phyloP scores from a whole-genome alignment of 2,113 vertebrate genomes.

The Pseudopodoces humilis region DNA sequence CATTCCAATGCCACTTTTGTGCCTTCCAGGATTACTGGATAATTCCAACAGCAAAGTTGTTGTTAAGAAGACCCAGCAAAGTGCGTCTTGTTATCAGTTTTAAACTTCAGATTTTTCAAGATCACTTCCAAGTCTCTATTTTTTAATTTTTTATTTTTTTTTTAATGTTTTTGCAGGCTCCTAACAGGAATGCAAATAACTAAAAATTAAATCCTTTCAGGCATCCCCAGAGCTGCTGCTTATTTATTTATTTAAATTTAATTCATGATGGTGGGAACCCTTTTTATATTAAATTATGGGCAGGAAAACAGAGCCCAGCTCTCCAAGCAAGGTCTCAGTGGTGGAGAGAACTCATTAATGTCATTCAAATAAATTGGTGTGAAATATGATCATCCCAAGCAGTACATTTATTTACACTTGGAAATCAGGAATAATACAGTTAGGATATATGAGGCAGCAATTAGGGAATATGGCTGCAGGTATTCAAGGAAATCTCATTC shows the following conservation, averaged over 20 bases:
- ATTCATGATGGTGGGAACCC: not conserved
- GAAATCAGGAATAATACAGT: constrained; percentile 55
- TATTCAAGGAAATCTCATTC: constrained; percentile 31
- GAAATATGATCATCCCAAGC: constrained; percentile 60
- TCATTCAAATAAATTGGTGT: constrained; percentile 71
- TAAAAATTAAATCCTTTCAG: constrained; percentile 7
- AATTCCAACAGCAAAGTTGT: not conserved
- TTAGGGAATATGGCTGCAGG: constrained; percentile 57
- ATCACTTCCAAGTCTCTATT: not conserved
- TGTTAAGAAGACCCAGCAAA: too few species aligned
- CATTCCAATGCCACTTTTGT: not conserved
- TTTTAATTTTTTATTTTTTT: not conserved
- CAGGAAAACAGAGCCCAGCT: constrained; percentile 1
- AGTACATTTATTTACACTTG: constrained; percentile 65
- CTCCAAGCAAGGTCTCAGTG: not conserved
- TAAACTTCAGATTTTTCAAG: not conserved
- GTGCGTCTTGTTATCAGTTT: not conserved
- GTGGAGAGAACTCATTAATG: constrained; percentile 58
- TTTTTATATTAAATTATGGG: not conserved
- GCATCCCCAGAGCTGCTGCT: not conserved
- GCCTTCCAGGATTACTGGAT: not conserved
- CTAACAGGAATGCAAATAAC: not conserved
- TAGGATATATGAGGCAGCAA: constrained; percentile 52
- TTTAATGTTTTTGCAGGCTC: not conserved
- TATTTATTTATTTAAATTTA: constrained; percentile 23